Evolutionary conservation across 2,888 invertebrate genomes (phyloP), one percentile per base, ranked within the genome.

Genomic region (Piscicola geometra): DNA sequence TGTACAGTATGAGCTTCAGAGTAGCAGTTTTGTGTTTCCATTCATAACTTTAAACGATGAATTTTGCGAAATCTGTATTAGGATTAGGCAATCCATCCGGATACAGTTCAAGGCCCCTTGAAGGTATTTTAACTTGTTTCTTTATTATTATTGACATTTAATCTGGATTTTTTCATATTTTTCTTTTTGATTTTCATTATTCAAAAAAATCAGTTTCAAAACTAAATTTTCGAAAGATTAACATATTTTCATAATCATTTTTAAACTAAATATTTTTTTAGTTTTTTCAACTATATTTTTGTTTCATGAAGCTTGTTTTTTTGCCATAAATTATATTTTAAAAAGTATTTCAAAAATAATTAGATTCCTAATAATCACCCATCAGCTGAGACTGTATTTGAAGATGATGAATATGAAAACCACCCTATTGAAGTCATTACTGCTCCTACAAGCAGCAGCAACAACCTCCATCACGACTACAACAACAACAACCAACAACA

Each of bases 41-140:
- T 64, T 64, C 21, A 64, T 28, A 64, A 28, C 21, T 35, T 56
- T 9, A 25, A 35, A 56, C 36, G 0, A 94, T 94, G 94, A 94
- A 96, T 87, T 89, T 94, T 84, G 94, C 94, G 0, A 93, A 93
- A 87, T 92, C 93, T 68, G 88, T 95, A 79, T 95, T 95, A 86
- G 91, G 91, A 81, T 90, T 90, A 71, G 89, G 93, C 79, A 91
- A 92, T 83, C 92, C 93, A 83, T 93, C 91, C 81, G 95, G 94
- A 81, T 95, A 95, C 86, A 92, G 85, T 77, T 79, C 79, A 12
- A 80, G 78, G 75, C 81, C 81, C n/a, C 81, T 81, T 67, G 80
- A 81, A 78, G 84, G 85, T 84, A 64, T 18, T 36, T 72, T 36
- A 25, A 64, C 12, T 15, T 64, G 12, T 64, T 64, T 64, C 9